Evolutionary conservation across 2,113 vertebrate species (phyloP), one percentile per base, ranked within the genome.

Genomic region (Perccottus glenii): DNA sequence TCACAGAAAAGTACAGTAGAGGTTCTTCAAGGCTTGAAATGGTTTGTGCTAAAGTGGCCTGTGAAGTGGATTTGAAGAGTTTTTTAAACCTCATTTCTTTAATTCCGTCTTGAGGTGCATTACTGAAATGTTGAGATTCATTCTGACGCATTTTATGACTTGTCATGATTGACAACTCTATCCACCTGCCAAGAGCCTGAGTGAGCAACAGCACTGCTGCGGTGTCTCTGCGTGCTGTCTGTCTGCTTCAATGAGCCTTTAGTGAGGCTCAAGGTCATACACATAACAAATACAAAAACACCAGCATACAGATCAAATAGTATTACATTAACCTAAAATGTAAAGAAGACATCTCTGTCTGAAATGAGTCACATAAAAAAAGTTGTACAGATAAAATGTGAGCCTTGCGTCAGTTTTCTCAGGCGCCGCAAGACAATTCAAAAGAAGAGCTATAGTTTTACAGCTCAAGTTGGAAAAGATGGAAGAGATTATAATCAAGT

Each of bases 231-330:
- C 35, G 1, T 74, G 74, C 27, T 77, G 50, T 51, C 62, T 71
- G 73, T n/a, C 4, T 2, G 51, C 70, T 55, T 75, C 82, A 80
- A 74, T 71, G 72, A 68, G 67, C 86, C 73, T 16, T 6, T 74
- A 82, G 76, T 73, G 75, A 45, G 32, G 69, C 74, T 77, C 81
- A 88, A 87, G 86, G 87, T 85, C 80, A 75, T 57, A 63, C 61
- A 73, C 47, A 59, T 76, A 82, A 75, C 72, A 82, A 67, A 68
- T 51, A 62, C 63, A 66, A 70, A n/a, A 65, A 67, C 43, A 5
- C 7, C 4, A 1, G n/a, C 15, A 50, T 12, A 47, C 63, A 62
- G 9, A 36, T 27, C 42, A 43, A 63, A 68, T 64, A 35, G 58
- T 42, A 47, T 61, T 38, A 38, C 38, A 48, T 35, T 12, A 47